phyloP scores from a whole-genome alignment of 2,888 invertebrate species.

The Scaptomyza tumidula region DNA sequence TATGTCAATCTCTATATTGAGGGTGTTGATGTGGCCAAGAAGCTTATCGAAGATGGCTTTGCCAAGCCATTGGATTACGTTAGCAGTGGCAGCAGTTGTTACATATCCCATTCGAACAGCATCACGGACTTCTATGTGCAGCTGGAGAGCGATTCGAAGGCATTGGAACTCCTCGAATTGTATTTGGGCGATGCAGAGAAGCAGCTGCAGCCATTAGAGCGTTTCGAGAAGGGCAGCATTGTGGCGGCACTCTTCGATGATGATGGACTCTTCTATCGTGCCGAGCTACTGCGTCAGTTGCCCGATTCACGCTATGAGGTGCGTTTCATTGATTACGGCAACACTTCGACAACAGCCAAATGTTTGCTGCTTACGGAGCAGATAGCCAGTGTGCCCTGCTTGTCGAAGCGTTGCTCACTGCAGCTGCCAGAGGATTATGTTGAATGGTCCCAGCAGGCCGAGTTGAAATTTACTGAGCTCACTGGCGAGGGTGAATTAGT shows the following conservation, averaged over 20 bases:
- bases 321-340: slow-evolving; percentile 89
- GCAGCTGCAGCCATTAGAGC: slow-evolving; percentile 85
- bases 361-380: slow-evolving; percentile 87
- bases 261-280: slow-evolving; percentile 89
- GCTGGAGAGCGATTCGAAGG: slow-evolving; percentile 87
- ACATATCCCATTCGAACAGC: slow-evolving; percentile 90
- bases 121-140: slow-evolving; percentile 92
- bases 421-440: slow-evolving; percentile 86
- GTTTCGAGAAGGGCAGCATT: slow-evolving; percentile 85
- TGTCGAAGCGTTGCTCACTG: slow-evolving; percentile 88
- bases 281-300: slow-evolving; percentile 86
- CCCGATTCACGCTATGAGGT: slow-evolving; percentile 86
- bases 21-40: slow-evolving; percentile 87
- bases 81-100: slow-evolving; percentile 87
- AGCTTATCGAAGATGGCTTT: slow-evolving; percentile 86
- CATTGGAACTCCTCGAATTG: slow-evolving; percentile 87
- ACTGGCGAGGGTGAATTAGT: slow-evolving; percentile 89
- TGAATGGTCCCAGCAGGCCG: slow-evolving; percentile 88
- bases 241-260: slow-evolving; percentile 89
- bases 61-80: slow-evolving; percentile 86
- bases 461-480: slow-evolving; percentile 88
- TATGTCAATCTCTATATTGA: slow-evolving; percentile 88
- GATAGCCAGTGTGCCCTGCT: slow-evolving; percentile 86
- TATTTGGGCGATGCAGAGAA: slow-evolving; percentile 86
- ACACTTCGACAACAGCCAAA: slow-evolving; percentile 86